Percentiles rank a stretch among this genome's conserved stretches.
These are phyloP conservation scores for Scaptomyza reducta DNA, from an alignment of 2,888 invertebrate genomes.

Conservation along the genomic window DNA sequence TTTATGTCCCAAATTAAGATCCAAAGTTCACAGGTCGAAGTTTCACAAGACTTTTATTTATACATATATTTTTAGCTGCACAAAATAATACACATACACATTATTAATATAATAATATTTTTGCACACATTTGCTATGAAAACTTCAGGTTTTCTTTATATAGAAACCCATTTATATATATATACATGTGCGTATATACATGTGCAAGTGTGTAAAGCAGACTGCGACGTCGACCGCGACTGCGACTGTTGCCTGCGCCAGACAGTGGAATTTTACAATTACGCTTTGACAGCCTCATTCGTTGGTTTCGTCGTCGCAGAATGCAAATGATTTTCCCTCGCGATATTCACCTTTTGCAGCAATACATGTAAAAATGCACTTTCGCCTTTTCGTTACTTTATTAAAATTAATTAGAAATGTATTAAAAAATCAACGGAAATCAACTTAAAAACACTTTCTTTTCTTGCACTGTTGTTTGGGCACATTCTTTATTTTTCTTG, in stretches of 20 bases:
- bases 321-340: conserved; percentile 74
- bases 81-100: conserved; percentile 59
- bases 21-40: conserved; percentile 31
- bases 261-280: conserved; percentile 81
- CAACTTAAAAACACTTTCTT: conserved; percentile 68
- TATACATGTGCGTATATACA: conserved; percentile 6
- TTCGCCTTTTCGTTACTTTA: conserved; percentile 65
- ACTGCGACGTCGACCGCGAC: conserved; percentile 57
- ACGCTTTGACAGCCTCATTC: conserved; percentile 81
- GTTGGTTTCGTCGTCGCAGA: conserved; percentile 68
- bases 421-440: conserved; percentile 50
- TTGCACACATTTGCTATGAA: conserved; percentile 54
- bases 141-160: conserved; percentile 66
- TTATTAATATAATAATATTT: conserved; percentile 46
- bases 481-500: conserved; percentile 71
- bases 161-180: conserved; percentile 35
- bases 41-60: conserved; percentile 34
- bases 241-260: conserved; percentile 69
- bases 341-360: conserved; percentile 68
- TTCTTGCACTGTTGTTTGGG: conserved; percentile 65
- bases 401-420: conserved; percentile 54
- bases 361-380: conserved; percentile 67
- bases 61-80: conserved; percentile 43
- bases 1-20: conserved; percentile 25
- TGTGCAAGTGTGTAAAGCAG: conserved; percentile 38